These are phyloP conservation scores for Horisme vitalbata DNA, from an alignment of 2,888 invertebrate species.

Conservation along the genomic window DNA sequence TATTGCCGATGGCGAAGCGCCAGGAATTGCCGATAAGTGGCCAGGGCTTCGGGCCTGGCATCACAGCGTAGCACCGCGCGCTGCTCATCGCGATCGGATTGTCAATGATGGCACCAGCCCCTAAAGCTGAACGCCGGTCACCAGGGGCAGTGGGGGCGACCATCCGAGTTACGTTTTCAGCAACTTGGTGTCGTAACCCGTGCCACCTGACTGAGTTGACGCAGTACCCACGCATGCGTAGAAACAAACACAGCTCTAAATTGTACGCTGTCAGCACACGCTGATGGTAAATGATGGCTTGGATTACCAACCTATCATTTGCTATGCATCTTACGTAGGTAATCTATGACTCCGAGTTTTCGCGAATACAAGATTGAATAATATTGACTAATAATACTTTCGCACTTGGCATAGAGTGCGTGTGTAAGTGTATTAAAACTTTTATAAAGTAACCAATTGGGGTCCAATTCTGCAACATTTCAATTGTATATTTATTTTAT, in stretches of 20 bases:
- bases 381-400: too few species aligned
- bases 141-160: conserved; percentile 63
- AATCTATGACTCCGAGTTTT: conserved; percentile 4
- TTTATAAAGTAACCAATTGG: too few species aligned
- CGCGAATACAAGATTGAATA: too few species aligned
- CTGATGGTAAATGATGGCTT: conserved; percentile 9
- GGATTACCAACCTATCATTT: conserved; percentile 11
- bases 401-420: too few species aligned
- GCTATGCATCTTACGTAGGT: conserved; percentile 11
- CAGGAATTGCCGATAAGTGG: conserved; percentile 91
- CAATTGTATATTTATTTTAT: too few species aligned
- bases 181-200: conserved; percentile 57
- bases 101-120: conserved; percentile 62
- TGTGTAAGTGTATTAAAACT: too few species aligned
- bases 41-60: conserved; percentile 89
- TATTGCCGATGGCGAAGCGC: conserved; percentile 86
- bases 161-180: conserved; percentile 66
- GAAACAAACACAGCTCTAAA: conserved; percentile 34
- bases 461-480: too few species aligned
- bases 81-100: conserved; percentile 61
- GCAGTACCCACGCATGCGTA: conserved; percentile 46
- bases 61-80: conserved; percentile 83
- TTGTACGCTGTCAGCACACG: conserved; percentile 27
- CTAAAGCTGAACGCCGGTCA: conserved; percentile 41
- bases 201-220: conserved; percentile 54